phyloP scores from a whole-genome alignment of 2,797 vertebrate genomes.

The Jordanella pulchra region DNA sequence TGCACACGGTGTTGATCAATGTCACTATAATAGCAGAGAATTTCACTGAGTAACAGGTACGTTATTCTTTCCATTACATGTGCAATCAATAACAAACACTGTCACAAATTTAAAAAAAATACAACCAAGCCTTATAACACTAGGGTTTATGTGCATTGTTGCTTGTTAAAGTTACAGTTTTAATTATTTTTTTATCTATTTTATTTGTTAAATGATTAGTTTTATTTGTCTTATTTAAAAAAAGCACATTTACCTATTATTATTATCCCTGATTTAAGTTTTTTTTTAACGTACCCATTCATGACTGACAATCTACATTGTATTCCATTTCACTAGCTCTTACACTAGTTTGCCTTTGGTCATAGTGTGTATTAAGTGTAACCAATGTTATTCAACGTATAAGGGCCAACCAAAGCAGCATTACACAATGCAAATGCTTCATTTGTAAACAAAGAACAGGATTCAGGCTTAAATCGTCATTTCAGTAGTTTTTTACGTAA shows the following conservation, averaged over 20 bases:
- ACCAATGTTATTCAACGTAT: not conserved
- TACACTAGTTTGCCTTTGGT: not conserved
- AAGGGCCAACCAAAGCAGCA: constrained; percentile 16
- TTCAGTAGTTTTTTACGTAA: not conserved
- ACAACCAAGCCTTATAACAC: not conserved
- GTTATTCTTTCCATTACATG: not conserved
- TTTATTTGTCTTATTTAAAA: not conserved
- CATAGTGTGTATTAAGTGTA: not conserved
- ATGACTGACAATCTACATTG: not conserved
- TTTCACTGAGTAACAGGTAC: not conserved
- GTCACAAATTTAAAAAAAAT: not conserved
- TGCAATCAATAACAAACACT: not conserved
- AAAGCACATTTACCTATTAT: not conserved
- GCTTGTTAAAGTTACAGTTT: too few relatives aligned
- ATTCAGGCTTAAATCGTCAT: not conserved
- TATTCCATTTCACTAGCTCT: not conserved
- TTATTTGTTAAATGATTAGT: not conserved
- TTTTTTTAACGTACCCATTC: not conserved
- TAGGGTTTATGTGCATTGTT: too few relatives aligned
- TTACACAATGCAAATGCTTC: constrained; percentile 43
- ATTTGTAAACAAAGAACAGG: constrained; percentile 72
- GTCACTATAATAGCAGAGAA: too few relatives aligned
- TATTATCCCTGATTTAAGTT: not conserved
- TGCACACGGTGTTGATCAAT: too few relatives aligned
- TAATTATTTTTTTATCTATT: too few relatives aligned